phyloP scores from a whole-genome alignment of 2,797 vertebrate species.

The Darevskia nairensis region DNA sequence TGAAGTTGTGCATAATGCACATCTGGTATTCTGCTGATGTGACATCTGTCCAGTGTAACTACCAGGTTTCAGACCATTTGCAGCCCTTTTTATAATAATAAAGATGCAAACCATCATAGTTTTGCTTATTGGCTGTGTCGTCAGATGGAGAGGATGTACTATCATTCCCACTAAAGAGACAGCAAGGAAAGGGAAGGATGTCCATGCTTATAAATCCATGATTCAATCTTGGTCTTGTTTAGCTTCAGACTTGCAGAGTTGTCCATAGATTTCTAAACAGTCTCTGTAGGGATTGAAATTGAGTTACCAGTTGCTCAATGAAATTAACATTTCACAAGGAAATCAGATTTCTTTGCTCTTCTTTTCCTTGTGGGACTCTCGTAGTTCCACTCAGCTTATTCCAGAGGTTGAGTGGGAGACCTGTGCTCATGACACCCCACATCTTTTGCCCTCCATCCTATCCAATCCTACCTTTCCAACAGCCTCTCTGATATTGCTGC shows the following conservation, averaged over 20 bases:
- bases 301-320: background rate
- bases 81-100: constrained; percentile 23
- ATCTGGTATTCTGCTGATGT: background rate
- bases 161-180: background rate
- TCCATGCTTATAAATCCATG: constrained; percentile 28
- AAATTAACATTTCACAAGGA: background rate
- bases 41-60: constrained; percentile 44
- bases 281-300: constrained; percentile 70
- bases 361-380: background rate
- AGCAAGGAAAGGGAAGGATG: constrained; percentile 20
- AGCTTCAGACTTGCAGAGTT: constrained; percentile 75
- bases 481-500: no score
- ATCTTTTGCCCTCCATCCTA: no score
- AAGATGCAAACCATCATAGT: background rate
- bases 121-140: background rate
- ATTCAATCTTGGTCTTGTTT: constrained; percentile 59
- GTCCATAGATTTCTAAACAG: constrained; percentile 80
- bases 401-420: no score
- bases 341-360: background rate
- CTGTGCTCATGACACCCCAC: no score
- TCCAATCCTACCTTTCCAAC: no score
- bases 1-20: constrained; percentile 37
- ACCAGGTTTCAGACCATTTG: constrained; percentile 36
- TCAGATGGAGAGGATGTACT: constrained; percentile 13
- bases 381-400: background rate